These are phyloP conservation scores for Charanyca ferruginea DNA, from an alignment of 2,888 invertebrate genomes.

Conservation along the genomic window DNA sequence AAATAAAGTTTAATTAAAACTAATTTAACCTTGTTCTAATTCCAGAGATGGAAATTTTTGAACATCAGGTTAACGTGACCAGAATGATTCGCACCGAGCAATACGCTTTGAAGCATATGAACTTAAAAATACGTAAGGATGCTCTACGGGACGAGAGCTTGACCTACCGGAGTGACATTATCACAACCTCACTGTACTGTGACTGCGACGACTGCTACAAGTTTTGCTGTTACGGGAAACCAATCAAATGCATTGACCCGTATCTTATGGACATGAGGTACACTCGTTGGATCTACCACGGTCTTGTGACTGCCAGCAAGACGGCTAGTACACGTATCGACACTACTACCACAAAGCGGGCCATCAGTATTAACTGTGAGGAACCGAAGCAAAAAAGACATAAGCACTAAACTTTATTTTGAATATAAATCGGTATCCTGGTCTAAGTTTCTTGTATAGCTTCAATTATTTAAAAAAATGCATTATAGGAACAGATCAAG, in stretches of 20 bases:
- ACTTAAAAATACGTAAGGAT: constrained; percentile 12
- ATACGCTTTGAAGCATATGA: constrained; percentile 23
- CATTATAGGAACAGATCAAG: background rate
- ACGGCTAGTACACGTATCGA: constrained; percentile 4
- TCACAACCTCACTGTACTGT: constrained; percentile 19
- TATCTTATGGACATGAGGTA: constrained; percentile 45
- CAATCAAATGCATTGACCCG: constrained; percentile 45
- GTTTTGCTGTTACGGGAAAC: constrained; percentile 33
- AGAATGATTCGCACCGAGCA: constrained; percentile 36
- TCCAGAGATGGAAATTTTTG: constrained; percentile 39
- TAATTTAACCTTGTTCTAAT: constrained; percentile 5
- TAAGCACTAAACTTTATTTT: constrained; percentile 1
- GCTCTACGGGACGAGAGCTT: constrained; percentile 23
- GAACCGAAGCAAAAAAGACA: constrained; percentile 14
- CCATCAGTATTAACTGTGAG: background rate
- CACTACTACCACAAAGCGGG: background rate
- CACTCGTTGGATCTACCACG: constrained; percentile 43
- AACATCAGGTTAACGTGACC: constrained; percentile 22
- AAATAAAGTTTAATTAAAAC: background rate
- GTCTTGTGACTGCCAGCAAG: constrained; percentile 34
- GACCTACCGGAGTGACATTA: constrained; percentile 21
- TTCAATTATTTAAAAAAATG: background rate
- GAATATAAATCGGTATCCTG: background rate
- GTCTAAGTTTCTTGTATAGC: background rate
- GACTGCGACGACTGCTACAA: constrained; percentile 40